Base-by-base conservation (phyloP, 1,140 invertebrate species). In the Drosophila melanica region DNA sequence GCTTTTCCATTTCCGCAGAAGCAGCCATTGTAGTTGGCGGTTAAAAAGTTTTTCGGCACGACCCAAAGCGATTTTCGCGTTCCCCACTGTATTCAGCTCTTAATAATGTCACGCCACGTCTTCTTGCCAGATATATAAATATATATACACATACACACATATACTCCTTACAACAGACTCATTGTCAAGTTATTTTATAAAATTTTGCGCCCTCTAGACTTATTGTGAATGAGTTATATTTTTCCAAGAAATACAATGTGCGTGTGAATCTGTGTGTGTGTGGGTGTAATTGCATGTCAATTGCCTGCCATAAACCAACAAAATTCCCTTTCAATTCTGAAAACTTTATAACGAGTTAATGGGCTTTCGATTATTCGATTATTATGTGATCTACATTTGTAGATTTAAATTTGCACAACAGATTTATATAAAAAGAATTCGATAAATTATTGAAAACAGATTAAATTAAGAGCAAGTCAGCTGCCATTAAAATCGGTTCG, bases 241-340 rank as follows among this genome's bases (percentile, higher is more conserved):
- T 59, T 11, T 45, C 76, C 41, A 62, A 33, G 30, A 54, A 75
- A 86, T 78, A 59, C 58, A 6, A 2, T 30, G 23, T 30, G 23
- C 7, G 47, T 14, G 23, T 9, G n/a, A 33, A 12, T 50, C 1
- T 35, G 30, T 33, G 30, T n/a, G 50, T 53, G 57, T 62, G 64
- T 57, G 77, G 23, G 60, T 69, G 75, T 85, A 86, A 86, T 86
- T 89, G 84, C 82, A 89, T 89, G 84, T 89, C 84, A 87, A 87
- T 82, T 87, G 82, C 79, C 89, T 70, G 79, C 70, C 54, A 51
- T 39, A 55, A 48, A 47, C 45, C 77, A 55, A 75, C 39, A 53
- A 62, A 62, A 14, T 57, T 81, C 53, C 42, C 69, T 73, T 74
- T 81, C 79, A 81, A 77, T 77, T 81, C 54, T 63, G 77, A 69